Evolutionary conservation across 2,888 invertebrate genomes (phyloP).

Genomic region (Antitype chi): DNA sequence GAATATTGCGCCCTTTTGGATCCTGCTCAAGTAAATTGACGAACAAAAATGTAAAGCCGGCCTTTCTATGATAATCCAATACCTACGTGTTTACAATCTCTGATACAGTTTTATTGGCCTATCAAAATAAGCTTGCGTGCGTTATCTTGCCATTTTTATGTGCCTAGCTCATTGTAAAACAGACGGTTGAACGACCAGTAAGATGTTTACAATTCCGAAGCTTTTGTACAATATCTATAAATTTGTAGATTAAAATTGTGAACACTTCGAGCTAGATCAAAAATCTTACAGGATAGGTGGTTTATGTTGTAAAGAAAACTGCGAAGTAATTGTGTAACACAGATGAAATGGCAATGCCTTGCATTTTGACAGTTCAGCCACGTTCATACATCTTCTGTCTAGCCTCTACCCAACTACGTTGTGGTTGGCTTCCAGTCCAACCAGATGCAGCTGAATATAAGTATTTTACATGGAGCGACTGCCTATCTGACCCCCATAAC

Average conservation of each 20-base stretch:
- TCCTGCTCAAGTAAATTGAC: slow-evolving; percentile 38
- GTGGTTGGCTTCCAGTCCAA: too few relatives aligned
- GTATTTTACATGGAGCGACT: too few relatives aligned
- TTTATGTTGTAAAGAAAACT: too few relatives aligned
- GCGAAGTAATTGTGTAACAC: too few relatives aligned
- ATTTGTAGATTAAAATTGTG: slow-evolving; percentile 34
- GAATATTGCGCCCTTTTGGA: slow-evolving; percentile 6
- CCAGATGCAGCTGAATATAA: too few relatives aligned
- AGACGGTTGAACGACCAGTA: slow-evolving; percentile 33
- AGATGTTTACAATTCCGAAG: slow-evolving; percentile 35
- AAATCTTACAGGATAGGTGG: background rate
- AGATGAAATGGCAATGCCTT: too few relatives aligned
- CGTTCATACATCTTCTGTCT: too few relatives aligned
- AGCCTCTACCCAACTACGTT: too few relatives aligned
- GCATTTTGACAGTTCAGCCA: too few relatives aligned
- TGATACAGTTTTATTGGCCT: slow-evolving; percentile 59
- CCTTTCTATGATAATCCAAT: slow-evolving; percentile 38
- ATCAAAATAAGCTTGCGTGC: slow-evolving; percentile 61
- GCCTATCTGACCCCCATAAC: too few relatives aligned
- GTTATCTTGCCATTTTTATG: slow-evolving; percentile 61
- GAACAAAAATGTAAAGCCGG: slow-evolving; percentile 25
- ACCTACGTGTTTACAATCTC: slow-evolving; percentile 58
- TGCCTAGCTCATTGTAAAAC: slow-evolving; percentile 48
- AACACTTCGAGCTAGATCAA: background rate
- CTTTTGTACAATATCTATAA: slow-evolving; percentile 24